A percentile compares a stretch with the other conserved stretches of the same genome.
Conservation (phyloP, 2,797 vertebrate species). For the Miichthys miiuy region DNA sequence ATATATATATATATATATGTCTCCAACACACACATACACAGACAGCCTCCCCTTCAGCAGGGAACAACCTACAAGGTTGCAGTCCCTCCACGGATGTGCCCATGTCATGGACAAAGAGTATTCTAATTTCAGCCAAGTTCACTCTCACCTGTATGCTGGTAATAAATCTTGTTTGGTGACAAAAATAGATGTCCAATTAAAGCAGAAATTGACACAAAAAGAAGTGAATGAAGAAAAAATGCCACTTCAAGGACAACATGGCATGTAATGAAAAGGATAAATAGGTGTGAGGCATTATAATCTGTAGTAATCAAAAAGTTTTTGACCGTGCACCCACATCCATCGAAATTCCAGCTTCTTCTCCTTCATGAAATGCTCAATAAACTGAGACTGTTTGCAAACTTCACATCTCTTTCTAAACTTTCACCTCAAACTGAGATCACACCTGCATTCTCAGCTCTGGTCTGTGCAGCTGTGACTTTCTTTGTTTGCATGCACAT, state of each 20-base stretch:
- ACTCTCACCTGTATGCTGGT: slow-evolving; percentile 69
- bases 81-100: slow-evolving; percentile 77
- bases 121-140: slow-evolving; percentile 83
- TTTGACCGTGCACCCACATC: slow-evolving; percentile 9
- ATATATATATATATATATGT: slow-evolving; percentile 15
- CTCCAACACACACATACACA: slow-evolving; percentile 21
- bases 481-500: slow-evolving; percentile 33
- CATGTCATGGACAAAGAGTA: slow-evolving; percentile 78
- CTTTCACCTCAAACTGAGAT: slow-evolving; percentile 37
- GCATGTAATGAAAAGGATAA: slow-evolving; percentile 62
- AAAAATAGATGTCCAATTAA: slow-evolving; percentile 82
- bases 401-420: slow-evolving; percentile 22
- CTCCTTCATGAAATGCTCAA: neutral
- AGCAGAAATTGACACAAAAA: slow-evolving; percentile 81
- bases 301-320: slow-evolving; percentile 55
- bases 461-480: slow-evolving; percentile 21
- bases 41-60: slow-evolving; percentile 56
- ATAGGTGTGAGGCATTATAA: slow-evolving; percentile 51
- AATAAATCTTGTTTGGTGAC: slow-evolving; percentile 84
- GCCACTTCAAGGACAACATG: slow-evolving; percentile 76
- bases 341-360: neutral
- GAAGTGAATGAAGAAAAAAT: slow-evolving; percentile 64
- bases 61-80: slow-evolving; percentile 78
- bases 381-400: slow-evolving; percentile 10
- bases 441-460: slow-evolving; percentile 33